phyloP scores from a whole-genome alignment of 2,113 vertebrate genomes.

The Pteropus alecto region DNA sequence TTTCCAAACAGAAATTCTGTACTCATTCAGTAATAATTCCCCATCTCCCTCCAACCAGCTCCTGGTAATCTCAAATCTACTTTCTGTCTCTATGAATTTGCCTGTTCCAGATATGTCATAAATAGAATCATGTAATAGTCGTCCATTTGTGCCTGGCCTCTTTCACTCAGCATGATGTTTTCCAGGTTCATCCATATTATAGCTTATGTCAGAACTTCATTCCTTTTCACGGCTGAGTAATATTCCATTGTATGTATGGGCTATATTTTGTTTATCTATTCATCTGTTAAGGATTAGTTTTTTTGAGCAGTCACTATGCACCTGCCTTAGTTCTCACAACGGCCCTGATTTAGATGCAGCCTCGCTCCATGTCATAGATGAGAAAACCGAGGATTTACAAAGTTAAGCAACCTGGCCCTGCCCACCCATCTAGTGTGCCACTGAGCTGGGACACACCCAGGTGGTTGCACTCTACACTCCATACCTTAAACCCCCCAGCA shows the following conservation, averaged over 20 bases:
- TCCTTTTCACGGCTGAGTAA: background rate
- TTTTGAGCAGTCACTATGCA: fast-evolving
- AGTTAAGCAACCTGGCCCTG: background rate
- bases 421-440: background rate
- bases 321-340: fast-evolving
- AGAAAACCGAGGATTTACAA: background rate
- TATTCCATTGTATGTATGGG: fast-evolving
- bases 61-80: fast-evolving
- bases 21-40: fast-evolving
- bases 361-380: background rate
- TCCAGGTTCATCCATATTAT: fast-evolving
- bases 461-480: too few species aligned
- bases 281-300: fast-evolving
- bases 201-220: fast-evolving
- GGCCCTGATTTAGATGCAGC: too few species aligned
- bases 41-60: background rate
- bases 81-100: fast-evolving
- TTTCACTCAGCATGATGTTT: fast-evolving
- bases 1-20: background rate
- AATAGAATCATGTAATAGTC: fast-evolving
- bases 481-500: background rate
- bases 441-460: background rate
- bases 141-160: background rate
- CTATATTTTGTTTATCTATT: fast-evolving
- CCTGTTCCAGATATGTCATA: fast-evolving